A percentile compares a stretch with the other conserved stretches of the same genome.
Conservation (phyloP, 2,113 vertebrate species). For the Gasterosteus nipponicus region DNA sequence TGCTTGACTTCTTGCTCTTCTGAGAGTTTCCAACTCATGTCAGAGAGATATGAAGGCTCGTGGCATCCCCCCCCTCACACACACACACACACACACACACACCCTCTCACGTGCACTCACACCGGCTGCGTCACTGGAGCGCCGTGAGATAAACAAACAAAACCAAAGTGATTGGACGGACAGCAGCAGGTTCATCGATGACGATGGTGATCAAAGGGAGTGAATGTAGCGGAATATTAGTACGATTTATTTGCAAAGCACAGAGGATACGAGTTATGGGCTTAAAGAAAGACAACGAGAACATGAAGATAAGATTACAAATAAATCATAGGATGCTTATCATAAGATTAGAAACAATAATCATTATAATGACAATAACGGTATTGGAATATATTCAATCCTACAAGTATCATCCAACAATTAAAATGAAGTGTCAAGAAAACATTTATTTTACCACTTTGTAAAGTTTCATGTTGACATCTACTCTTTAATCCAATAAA, state of each 20-base stretch:
- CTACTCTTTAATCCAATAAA: background rate
- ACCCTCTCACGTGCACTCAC: slow-evolving; percentile 39
- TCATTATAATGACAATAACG: background rate
- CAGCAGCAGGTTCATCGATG: slow-evolving; percentile 18
- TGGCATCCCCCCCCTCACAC: slow-evolving; percentile 24
- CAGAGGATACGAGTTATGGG: background rate
- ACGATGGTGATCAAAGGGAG: background rate
- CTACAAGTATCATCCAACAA: too few species aligned
- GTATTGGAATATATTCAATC: too few species aligned
- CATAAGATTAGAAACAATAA: background rate
- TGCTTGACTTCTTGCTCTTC: slow-evolving; percentile 51
- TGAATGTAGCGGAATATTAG: background rate
- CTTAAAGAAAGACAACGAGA: background rate
- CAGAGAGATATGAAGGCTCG: slow-evolving; percentile 69
- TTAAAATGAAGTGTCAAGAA: too few species aligned
- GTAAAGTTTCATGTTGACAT: background rate
- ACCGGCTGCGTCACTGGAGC: slow-evolving; percentile 67
- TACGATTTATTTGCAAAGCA: background rate
- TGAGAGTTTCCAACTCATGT: slow-evolving; percentile 52
- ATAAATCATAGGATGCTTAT: too few species aligned
- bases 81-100: slow-evolving; percentile 41
- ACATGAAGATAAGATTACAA: too few species aligned
- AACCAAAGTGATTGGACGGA: slow-evolving; percentile 15
- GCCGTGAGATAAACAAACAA: background rate
- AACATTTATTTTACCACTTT: background rate